Conservation (phyloP, 2,113 vertebrate genomes). For the Psettodes erumei region DNA sequence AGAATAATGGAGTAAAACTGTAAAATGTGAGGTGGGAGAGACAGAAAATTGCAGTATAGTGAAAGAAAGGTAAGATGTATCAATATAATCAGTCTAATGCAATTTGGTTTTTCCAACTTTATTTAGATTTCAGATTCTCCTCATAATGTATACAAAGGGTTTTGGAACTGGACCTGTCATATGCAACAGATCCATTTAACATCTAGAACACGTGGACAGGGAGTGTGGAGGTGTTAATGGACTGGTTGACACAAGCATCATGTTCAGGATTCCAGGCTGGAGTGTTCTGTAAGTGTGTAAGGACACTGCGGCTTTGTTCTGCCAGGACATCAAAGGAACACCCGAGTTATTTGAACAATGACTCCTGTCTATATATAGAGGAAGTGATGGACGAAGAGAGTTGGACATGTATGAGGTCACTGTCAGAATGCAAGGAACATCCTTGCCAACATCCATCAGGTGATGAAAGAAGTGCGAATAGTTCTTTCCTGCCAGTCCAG, state of each 20-base stretch:
- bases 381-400: conserved; percentile 80
- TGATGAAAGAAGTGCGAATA: conserved; percentile 79
- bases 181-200: conserved; percentile 55
- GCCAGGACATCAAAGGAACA: conserved; percentile 79
- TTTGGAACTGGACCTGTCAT: conserved; percentile 36
- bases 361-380: conserved; percentile 82
- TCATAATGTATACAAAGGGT: conserved; percentile 5
- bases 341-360: conserved; percentile 78
- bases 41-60: conserved; percentile 5
- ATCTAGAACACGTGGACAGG: conserved; percentile 44
- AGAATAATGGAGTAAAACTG: conserved; percentile 16
- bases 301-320: conserved; percentile 81
- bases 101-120: neutral
- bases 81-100: no score
- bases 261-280: conserved; percentile 78
- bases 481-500: conserved; percentile 51
- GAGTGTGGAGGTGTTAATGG: conserved; percentile 74
- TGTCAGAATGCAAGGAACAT: conserved; percentile 66
- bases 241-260: conserved; percentile 78
- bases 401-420: conserved; percentile 78
- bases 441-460: conserved; percentile 70
- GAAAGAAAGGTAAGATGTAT: no score
- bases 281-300: conserved; percentile 78
- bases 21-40: conserved; percentile 1
- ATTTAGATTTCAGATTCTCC: neutral